Evolutionary conservation across 2,888 invertebrate species (phyloP).

Genomic region (Cinara cedri): DNA sequence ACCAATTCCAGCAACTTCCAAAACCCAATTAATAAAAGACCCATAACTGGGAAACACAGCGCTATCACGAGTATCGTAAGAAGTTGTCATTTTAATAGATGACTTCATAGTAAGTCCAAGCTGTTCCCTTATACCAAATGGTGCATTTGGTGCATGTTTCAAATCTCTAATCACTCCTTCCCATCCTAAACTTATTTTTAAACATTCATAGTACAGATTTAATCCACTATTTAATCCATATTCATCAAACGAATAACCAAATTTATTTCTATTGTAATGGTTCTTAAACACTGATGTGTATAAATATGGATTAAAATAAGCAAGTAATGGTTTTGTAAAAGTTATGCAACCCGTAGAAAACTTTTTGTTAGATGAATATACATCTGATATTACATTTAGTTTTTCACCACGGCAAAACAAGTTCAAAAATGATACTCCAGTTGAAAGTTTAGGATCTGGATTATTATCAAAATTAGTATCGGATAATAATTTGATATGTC

Average conservation of each 20-base stretch:
- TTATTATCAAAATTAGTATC: slow-evolving; percentile 92
- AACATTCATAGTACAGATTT: slow-evolving; percentile 47
- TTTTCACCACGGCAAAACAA: slow-evolving; percentile 28
- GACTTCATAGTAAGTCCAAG: slow-evolving; percentile 91
- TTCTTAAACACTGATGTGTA: slow-evolving; percentile 57
- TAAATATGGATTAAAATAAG: slow-evolving; percentile 42
- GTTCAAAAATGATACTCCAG: slow-evolving; percentile 42
- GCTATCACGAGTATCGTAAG: slow-evolving; percentile 81
- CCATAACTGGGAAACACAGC: slow-evolving; percentile 81
- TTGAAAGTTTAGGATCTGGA: slow-evolving; percentile 75
- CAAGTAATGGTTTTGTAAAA: slow-evolving; percentile 48
- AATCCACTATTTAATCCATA: slow-evolving; percentile 56
- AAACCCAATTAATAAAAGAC: slow-evolving; percentile 72
- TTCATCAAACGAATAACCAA: slow-evolving; percentile 57
- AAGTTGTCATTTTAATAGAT: slow-evolving; percentile 78
- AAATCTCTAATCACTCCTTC: slow-evolving; percentile 85
- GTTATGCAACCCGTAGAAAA: slow-evolving; percentile 40
- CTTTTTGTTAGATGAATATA: slow-evolving; percentile 45
- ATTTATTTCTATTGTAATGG: slow-evolving; percentile 55
- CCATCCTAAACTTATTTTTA: slow-evolving; percentile 83
- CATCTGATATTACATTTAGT: slow-evolving; percentile 38
- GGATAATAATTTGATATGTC: slow-evolving; percentile 84
- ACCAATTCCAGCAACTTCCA: slow-evolving; percentile 87
- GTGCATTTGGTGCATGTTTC: slow-evolving; percentile 71
- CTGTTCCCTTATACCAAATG: slow-evolving; percentile 87